Evolutionary conservation across 2,888 invertebrate species (phyloP).

Genomic region (Panopea generosa): DNA sequence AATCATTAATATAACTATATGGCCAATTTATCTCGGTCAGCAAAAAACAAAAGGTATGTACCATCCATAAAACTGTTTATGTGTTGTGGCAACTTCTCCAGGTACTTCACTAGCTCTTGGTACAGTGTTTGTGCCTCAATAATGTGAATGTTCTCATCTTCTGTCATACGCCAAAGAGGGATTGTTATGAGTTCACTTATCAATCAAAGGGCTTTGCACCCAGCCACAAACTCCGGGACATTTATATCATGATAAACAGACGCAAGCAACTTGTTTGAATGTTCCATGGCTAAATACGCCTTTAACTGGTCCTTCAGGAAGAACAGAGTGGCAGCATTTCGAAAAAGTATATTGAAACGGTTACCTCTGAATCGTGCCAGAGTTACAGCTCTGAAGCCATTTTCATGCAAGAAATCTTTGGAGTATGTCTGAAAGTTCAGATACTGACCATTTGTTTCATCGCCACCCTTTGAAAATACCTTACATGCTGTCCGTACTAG

Average conservation of each 20-base stretch:
- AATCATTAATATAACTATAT: background rate
- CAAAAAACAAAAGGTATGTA: background rate
- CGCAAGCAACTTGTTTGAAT: no score
- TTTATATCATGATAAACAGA: constrained; percentile 14
- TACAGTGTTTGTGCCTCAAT: constrained; percentile 30
- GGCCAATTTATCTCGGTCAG: background rate
- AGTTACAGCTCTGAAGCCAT: no score
- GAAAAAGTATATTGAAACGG: no score
- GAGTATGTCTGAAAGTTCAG: no score
- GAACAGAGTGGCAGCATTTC: no score
- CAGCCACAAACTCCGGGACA: constrained; percentile 23
- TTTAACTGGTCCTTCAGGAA: no score
- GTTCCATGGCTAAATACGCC: no score
- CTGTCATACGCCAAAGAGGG: constrained; percentile 42
- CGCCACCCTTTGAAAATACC: no score
- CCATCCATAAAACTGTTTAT: constrained; percentile 13
- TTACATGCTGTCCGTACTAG: no score
- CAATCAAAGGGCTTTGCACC: constrained; percentile 53
- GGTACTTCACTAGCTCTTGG: constrained; percentile 17
- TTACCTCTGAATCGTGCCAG: no score
- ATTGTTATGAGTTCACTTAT: constrained; percentile 36
- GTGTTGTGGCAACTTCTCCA: constrained; percentile 13
- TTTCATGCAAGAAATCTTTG: no score
- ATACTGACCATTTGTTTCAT: no score
- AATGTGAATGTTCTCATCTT: constrained; percentile 15